A percentile compares a stretch with the other conserved stretches of the same genome.
Conservation (phyloP, 2,113 vertebrate genomes). For the Pituophis catenifer region DNA sequence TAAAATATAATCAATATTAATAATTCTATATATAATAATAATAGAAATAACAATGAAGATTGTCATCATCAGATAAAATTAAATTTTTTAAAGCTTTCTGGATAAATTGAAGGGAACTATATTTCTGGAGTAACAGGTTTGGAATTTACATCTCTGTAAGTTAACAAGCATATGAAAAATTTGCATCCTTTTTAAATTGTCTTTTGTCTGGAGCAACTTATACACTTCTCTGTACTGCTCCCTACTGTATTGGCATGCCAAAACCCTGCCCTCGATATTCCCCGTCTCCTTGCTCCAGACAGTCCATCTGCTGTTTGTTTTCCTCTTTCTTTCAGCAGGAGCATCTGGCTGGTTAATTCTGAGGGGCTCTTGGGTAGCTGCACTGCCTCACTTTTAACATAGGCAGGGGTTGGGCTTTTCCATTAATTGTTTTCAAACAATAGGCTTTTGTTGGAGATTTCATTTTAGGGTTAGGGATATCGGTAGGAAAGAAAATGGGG, state of each 20-base stretch:
- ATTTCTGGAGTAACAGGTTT: background rate
- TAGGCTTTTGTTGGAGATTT: constrained; percentile 8
- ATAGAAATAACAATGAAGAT: background rate
- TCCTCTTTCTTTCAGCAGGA: background rate
- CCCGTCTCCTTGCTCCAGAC: background rate
- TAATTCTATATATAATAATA: background rate
- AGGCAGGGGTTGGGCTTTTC: constrained; percentile 20
- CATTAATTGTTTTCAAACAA: constrained; percentile 22
- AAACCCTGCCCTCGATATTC: constrained; percentile 49
- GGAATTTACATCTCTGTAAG: background rate
- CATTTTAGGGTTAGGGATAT: background rate
- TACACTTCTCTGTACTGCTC: background rate
- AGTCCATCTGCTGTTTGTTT: constrained; percentile 33
- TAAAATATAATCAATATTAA: background rate
- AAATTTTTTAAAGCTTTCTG: background rate
- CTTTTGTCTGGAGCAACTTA: background rate
- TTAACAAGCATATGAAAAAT: background rate
- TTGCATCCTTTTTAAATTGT: background rate
- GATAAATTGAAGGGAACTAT: background rate
- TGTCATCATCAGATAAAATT: background rate
- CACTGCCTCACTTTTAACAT: background rate
- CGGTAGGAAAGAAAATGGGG: constrained; percentile 14
- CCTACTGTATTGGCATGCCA: background rate
- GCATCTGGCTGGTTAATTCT: constrained; percentile 30
- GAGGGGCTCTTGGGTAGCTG: background rate